Percentiles rank a stretch among this genome's conserved stretches.
phyloP scores from a whole-genome alignment of 1,140 invertebrate species.

The Drosophila saltans region DNA sequence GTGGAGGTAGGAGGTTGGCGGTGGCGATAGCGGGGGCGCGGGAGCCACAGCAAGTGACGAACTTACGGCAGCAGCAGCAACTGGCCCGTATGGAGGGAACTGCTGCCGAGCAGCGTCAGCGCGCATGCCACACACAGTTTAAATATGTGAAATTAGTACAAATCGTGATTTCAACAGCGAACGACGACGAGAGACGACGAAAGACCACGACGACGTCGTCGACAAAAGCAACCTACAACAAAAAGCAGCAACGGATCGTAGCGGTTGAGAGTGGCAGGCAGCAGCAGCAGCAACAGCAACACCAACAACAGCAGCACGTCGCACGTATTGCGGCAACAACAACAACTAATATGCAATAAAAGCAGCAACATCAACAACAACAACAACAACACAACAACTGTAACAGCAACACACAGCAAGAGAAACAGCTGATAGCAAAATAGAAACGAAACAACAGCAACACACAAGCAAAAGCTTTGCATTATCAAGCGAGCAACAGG shows the following conservation, averaged over 20 bases:
- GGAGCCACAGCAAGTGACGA: constrained; percentile 71
- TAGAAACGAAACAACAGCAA: constrained; percentile 55
- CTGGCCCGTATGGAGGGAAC: constrained; percentile 69
- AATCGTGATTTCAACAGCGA: constrained; percentile 83
- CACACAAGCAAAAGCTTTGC: constrained; percentile 58
- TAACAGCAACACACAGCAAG: background rate
- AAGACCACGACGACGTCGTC: constrained; percentile 59
- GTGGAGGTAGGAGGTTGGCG: background rate
- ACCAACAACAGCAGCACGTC: constrained; percentile 41
- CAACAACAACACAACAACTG: constrained; percentile 26
- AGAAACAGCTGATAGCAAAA: constrained; percentile 76
- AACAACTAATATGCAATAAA: constrained; percentile 74
- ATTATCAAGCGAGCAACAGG: constrained; percentile 79
- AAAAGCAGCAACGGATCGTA: constrained; percentile 56
- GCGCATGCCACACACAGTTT: constrained; percentile 83
- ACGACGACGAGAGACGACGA: constrained; percentile 70
- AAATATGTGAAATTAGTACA: constrained; percentile 83
- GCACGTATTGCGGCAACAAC: constrained; percentile 54
- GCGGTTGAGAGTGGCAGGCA: constrained; percentile 22
- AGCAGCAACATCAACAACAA: constrained; percentile 26
- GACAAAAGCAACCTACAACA: constrained; percentile 21
- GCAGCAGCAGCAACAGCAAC: constrained; percentile 43
- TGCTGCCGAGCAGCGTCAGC: constrained; percentile 50
- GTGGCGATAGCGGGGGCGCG: constrained; percentile 33
- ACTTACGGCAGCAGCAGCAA: constrained; percentile 72